Conservation (phyloP, 2,888 invertebrate species). For the Silvanus unidentatus region DNA sequence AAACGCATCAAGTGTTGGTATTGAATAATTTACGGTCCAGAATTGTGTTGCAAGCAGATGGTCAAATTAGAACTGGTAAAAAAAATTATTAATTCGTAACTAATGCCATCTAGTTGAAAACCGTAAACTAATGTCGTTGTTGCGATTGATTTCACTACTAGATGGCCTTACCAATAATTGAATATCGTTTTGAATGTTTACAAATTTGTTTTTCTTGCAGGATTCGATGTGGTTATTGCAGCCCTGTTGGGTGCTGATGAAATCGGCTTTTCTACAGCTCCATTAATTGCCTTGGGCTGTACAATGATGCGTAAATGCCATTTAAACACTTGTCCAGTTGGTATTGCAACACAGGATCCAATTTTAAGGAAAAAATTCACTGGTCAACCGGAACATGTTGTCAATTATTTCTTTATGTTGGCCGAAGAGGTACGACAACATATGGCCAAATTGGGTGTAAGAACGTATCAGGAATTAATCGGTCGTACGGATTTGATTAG, state of each 20-base stretch:
- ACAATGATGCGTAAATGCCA: constrained; percentile 99
- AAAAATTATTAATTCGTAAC: too few species aligned
- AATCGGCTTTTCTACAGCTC: constrained; percentile 97
- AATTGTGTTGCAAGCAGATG: constrained; percentile 93
- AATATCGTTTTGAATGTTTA: too few species aligned
- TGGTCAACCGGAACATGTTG: constrained; percentile 94
- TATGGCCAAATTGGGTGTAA: constrained; percentile 88
- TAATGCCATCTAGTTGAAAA: constrained; percentile 1
- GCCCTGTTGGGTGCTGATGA: constrained; percentile 96
- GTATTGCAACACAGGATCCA: constrained; percentile 98
- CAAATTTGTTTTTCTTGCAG: too few species aligned
- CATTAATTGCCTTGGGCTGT: constrained; percentile 94
- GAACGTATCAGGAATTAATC: constrained; percentile 63
- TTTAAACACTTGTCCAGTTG: constrained; percentile 97
- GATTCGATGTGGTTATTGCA: constrained; percentile 94
- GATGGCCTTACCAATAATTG: too few species aligned
- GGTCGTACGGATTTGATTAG: constrained; percentile 86
- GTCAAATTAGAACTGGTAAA: constrained; percentile 81
- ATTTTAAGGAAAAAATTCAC: constrained; percentile 90
- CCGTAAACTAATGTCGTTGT: background rate
- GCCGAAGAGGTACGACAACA: constrained; percentile 93
- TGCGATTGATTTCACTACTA: too few species aligned
- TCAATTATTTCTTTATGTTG: constrained; percentile 95
- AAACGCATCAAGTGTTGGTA: constrained; percentile 95
- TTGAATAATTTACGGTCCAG: constrained; percentile 89